Conservation (phyloP, 1,140 invertebrate genomes). For the Frieseomelitta varia region DNA sequence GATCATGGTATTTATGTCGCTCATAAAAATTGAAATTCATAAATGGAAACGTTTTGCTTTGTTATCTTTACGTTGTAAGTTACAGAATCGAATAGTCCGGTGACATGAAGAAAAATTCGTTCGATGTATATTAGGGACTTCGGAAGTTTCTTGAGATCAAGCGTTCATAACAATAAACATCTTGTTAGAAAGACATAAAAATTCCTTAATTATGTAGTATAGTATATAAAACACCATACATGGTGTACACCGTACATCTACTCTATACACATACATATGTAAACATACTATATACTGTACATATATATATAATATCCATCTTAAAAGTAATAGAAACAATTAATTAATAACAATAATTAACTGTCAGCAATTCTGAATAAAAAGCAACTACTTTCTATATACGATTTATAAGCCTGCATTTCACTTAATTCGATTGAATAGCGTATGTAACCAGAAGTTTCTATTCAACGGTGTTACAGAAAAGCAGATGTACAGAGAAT, state of each 20-base stretch:
- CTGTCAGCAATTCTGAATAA: not conserved
- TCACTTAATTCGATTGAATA: not conserved
- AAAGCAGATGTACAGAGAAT: not conserved
- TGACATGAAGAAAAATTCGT: not conserved
- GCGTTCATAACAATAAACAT: not conserved
- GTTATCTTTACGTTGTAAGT: not conserved
- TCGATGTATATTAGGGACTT: not conserved
- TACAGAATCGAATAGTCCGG: not conserved
- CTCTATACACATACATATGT: not conserved
- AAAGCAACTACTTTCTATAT: slow-evolving; percentile 30
- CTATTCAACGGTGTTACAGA: not conserved
- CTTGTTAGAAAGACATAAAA: not conserved
- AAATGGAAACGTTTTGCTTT: not conserved
- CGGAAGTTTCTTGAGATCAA: not conserved
- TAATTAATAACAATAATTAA: slow-evolving; percentile 16
- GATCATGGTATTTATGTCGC: not conserved
- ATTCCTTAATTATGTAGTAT: not conserved
- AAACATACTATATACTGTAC: not conserved
- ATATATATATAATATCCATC: not conserved
- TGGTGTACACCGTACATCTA: no score
- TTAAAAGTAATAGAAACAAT: not conserved
- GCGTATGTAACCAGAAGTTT: not conserved
- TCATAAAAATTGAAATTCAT: not conserved
- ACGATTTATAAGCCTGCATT: not conserved
- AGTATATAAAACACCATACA: not conserved